Base-by-base conservation (phyloP, 2,888 invertebrate genomes). In the Drosophila flavopinicola region DNA sequence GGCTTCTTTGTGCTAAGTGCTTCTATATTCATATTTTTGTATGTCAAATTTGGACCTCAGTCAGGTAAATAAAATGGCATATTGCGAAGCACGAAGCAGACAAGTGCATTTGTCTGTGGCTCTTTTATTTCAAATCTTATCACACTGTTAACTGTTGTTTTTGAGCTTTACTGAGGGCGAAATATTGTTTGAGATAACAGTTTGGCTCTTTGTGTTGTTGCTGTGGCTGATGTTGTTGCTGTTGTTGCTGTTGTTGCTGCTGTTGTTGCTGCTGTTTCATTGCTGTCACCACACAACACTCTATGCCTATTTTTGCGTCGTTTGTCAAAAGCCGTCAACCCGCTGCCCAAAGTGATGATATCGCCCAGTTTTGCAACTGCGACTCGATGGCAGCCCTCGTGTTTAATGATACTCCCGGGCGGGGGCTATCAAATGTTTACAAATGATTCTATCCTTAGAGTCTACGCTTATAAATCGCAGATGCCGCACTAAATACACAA, bases 81-180 rank as follows among this genome's bases (percentile, higher is more conserved):
- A 68, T 70, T 65, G 44, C 44, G 27, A 41, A 39, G 42, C 27
- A 54, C 61, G 39, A 54, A 53, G 39, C 61, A 52, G 58, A 53
- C 79, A 75, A 77, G 79, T 83, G 79, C 59, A 64, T 39, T 68
- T 60, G 73, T 65, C 71, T 72, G 41, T 53, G 53, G 38, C n/a
- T 58, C 39, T 57, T 52, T 49, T 49, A 47, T 61, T 65, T 74
- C 61, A 78, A 78, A 78, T 78, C 78, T 78, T 78, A 78, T 78
- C 78, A 82, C 44, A 32, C 47, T 56, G 71, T 85, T 70, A 78
- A 70, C 78, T 85, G 78, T 78, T 78, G 78, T 82, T 85, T 82
- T 82, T 78, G 48, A 78, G 83, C 85, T 85, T 85, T 75, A 61
- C 41, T 66, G 60, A 20, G 78, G 60, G 5, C 68, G 60, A 57